Percentiles rank a stretch among this genome's conserved stretches.
phyloP scores from a whole-genome alignment of 2,888 invertebrate species.

The Homarus gammarus region DNA sequence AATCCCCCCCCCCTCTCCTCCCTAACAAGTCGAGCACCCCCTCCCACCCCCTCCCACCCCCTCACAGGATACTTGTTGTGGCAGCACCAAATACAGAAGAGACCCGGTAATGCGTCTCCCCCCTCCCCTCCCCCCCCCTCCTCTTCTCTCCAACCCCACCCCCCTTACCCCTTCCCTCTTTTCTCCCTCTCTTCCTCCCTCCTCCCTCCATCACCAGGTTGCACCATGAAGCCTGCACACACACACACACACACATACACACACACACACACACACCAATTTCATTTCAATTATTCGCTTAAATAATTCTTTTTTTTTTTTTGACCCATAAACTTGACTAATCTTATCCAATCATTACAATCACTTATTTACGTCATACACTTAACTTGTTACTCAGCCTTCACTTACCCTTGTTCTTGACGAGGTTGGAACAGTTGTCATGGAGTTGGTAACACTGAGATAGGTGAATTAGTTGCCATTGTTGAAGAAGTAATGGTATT shows the following conservation, averaged over 20 bases:
- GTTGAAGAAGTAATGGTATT: no score
- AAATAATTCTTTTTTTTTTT: no score
- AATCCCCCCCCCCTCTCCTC: neutral
- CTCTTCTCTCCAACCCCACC: neutral
- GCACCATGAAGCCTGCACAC: neutral
- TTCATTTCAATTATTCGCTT: no score
- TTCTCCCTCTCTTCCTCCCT: neutral
- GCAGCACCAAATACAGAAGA: no score
- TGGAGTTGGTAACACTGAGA: no score
- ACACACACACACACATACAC: conserved; percentile 19
- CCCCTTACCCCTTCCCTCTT: neutral
- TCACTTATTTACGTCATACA: no score
- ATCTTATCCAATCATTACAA: no score
- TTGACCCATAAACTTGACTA: no score
- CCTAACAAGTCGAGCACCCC: neutral
- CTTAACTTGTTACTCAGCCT: no score
- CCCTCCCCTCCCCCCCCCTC: neutral
- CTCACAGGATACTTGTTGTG: neutral
- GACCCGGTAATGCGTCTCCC: neutral
- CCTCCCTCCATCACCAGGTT: neutral
- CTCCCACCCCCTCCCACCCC: neutral
- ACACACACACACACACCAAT: conserved; percentile 8
- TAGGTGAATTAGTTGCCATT: no score
- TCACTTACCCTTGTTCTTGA: no score
- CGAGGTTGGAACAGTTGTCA: no score